Conservation (phyloP, 2,113 vertebrate species). For the Numida meleagris region DNA sequence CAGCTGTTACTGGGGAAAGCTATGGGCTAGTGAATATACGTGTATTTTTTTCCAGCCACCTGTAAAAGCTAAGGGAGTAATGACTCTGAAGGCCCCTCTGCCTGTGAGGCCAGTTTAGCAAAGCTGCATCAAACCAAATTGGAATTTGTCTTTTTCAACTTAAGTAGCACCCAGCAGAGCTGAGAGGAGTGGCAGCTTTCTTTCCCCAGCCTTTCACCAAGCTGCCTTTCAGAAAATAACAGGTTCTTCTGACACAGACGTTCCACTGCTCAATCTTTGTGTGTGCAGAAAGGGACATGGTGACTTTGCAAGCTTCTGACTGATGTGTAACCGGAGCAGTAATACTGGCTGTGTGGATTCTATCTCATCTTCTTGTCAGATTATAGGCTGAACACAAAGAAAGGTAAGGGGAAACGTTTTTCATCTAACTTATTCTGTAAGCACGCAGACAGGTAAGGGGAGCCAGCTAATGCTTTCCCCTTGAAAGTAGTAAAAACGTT, state of each 20-base stretch:
- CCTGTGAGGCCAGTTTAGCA: not conserved
- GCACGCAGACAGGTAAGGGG: not conserved
- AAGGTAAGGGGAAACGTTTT: not conserved
- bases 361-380: not conserved
- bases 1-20: not conserved
- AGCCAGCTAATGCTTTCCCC: not conserved
- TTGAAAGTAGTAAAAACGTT: not conserved
- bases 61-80: not conserved
- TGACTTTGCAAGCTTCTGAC: no score
- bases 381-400: not conserved
- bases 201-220: not conserved
- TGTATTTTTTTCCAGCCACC: not conserved
- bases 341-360: not conserved
- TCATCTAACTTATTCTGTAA: not conserved
- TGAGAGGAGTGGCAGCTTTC: not conserved
- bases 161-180: not conserved
- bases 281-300: rapidly evolving
- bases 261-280: not conserved
- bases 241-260: not conserved
- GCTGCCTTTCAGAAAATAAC: rapidly evolving
- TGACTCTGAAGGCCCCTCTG: not conserved
- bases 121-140: rapidly evolving
- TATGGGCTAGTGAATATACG: rapidly evolving
- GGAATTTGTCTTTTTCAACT: not conserved
- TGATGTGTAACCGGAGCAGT: rapidly evolving